Conservation (phyloP, 2,113 vertebrate species). For the Pantherophis guttatus region DNA sequence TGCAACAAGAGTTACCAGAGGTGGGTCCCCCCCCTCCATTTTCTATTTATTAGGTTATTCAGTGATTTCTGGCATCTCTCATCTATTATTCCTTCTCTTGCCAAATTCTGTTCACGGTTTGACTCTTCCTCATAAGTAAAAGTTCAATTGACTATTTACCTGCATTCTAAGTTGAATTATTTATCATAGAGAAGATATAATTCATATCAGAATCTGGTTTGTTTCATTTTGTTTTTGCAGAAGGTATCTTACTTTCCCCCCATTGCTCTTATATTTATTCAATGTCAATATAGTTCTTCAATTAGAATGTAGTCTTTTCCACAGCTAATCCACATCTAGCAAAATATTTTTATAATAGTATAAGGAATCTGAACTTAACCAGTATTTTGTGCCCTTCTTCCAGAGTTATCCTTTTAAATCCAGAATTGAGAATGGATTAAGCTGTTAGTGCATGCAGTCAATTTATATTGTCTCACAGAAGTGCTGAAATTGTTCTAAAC, state of each 20-base stretch:
- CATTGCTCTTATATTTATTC: not conserved
- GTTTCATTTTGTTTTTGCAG: not conserved
- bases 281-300: not conserved
- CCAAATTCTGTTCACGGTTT: not conserved
- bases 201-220: constrained; percentile 1
- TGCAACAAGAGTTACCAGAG: not conserved
- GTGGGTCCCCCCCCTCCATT: not conserved
- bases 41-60: not conserved
- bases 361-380: not conserved
- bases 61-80: not conserved
- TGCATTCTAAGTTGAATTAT: not conserved
- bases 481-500: not conserved
- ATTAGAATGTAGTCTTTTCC: constrained; percentile 13
- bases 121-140: not conserved
- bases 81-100: not conserved
- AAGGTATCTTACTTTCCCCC: not conserved
- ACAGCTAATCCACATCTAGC: not conserved
- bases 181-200: not conserved
- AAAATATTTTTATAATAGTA: not conserved
- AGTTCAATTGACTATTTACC: not conserved
- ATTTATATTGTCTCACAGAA: not conserved
- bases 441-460: not conserved
- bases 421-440: not conserved
- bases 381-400: not conserved
- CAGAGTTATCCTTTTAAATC: not conserved